Conservation (phyloP, 2,797 vertebrate genomes). For the Smutsia gigantea region DNA sequence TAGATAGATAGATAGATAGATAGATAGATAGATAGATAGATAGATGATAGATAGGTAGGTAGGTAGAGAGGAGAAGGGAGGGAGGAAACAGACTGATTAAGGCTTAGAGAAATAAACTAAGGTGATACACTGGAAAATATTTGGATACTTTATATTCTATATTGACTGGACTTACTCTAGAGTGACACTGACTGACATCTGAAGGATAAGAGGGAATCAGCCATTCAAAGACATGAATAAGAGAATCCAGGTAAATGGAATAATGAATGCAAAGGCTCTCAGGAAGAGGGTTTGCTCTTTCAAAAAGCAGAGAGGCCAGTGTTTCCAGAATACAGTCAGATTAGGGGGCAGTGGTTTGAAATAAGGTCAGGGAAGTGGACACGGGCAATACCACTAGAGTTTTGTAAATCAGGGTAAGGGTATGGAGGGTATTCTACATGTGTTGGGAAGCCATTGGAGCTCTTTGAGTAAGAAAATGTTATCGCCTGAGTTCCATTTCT, state of each 20-base stretch:
- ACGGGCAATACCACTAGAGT: background rate
- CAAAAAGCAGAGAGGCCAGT: background rate
- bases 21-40: no score
- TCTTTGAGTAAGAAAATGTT: background rate
- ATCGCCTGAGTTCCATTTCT: background rate
- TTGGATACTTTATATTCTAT: background rate
- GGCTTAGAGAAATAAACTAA: background rate
- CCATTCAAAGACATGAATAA: background rate
- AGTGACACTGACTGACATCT: background rate
- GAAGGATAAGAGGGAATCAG: background rate
- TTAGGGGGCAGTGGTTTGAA: no score
- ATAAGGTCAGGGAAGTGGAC: background rate
- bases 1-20: no score
- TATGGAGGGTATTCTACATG: background rate
- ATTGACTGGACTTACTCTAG: background rate
- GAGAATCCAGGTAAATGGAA: background rate
- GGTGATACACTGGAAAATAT: background rate
- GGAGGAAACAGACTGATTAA: background rate
- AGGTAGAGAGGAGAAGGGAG: background rate
- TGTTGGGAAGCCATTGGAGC: background rate
- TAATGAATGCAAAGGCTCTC: background rate
- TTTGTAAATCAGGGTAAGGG: background rate
- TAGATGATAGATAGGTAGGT: background rate
- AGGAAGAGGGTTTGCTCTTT: background rate
- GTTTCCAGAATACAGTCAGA: background rate